Evolutionary conservation across 2,888 invertebrate species (phyloP), one percentile per base, ranked within the genome.

Genomic region (Calliphora vomitoria): DNA sequence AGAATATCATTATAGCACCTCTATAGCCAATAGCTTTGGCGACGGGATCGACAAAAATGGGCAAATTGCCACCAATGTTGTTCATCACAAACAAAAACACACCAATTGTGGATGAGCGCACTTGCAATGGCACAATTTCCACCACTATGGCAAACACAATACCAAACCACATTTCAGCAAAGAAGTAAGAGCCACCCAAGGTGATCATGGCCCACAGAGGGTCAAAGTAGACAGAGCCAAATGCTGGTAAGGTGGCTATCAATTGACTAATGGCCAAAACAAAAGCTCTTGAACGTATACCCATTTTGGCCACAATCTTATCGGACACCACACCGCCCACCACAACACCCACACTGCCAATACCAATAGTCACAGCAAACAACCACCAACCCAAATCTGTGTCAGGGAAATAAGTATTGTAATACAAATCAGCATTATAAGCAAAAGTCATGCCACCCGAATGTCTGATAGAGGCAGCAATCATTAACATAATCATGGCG

Each of bases 91-190:
- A 98, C 55, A 98, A 95, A 92, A 98, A 98, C 47, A 98, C 95
- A 0, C 98, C 98, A 15, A 98, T 96, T 0, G 97, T 97, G 55
- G 97, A 97, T 5, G 98, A 98, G 68, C 98, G 95, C 15, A 97
- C 95, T 8, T 96, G 95, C 68, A 97, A 91, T 0, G 98, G 98
- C 1, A 98, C 97, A 88, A 98, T 97, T 94, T 98, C 98, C 1
- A 98, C 97, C 3, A 98, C 95, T 91, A 98, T 97, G 4, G 98
- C 98, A 93, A 98, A 98, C 4, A 98, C 96, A 88, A 98, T 98
- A 71, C 98, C 98, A 93, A 98, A 98, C 98, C 98, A 98, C 98
- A 98, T 98, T 94, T 98, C 98, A 90, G 98, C 98, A 90, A 98
- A 98, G 94, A 98, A 97, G 92, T 98, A 98, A 0, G 97, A 97